Conservation (phyloP, 2,113 vertebrate genomes). For the Colinus virginianus region DNA sequence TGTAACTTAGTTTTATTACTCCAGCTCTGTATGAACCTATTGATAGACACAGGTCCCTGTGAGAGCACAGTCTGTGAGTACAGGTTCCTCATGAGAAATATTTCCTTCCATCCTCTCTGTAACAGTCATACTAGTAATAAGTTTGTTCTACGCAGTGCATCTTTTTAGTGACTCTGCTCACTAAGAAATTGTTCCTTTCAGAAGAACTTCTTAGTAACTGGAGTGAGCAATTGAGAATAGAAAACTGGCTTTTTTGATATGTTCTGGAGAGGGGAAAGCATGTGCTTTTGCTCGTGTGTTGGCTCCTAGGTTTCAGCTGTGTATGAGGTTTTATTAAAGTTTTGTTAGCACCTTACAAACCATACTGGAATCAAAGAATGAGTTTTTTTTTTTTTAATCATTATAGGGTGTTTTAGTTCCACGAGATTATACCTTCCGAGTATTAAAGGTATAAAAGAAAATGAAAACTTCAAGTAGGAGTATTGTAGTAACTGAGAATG, state of each 20-base stretch:
- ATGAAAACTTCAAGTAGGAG: not conserved
- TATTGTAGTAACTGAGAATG: not conserved
- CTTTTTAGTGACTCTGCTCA: not conserved
- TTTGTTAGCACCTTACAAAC: not conserved
- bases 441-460: not conserved
- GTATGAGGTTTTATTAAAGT: not conserved
- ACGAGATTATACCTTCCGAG: not conserved
- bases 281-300: rapidly evolving
- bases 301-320: not conserved
- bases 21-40: not conserved
- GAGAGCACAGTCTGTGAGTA: not conserved
- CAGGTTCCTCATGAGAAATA: not conserved
- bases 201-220: not conserved
- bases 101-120: not conserved
- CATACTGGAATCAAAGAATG: not conserved
- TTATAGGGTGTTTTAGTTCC: not conserved
- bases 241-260: not conserved
- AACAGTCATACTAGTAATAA: not conserved
- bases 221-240: not conserved
- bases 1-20: not conserved
- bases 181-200: not conserved
- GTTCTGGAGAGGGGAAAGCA: not conserved
- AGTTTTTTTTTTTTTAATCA: not conserved
- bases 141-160: not conserved
- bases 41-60: not conserved